A percentile compares a stretch with the other conserved stretches of the same genome.
Evolutionary conservation across 2,113 vertebrate species (phyloP).

Genomic region (Cheirogaleus medius): DNA sequence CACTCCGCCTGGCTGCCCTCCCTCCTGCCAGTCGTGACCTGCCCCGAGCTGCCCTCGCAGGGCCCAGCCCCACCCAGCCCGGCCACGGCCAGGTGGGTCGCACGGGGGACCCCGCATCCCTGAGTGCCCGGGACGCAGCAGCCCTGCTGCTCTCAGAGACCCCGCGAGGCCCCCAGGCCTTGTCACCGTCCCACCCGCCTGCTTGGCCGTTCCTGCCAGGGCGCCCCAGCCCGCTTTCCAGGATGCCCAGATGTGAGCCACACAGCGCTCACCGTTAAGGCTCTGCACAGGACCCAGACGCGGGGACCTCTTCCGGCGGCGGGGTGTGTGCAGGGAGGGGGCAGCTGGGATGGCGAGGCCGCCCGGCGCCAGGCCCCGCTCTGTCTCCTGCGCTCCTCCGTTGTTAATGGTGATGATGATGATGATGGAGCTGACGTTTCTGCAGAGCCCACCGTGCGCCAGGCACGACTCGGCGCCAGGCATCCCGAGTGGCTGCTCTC

Average conservation of each 20-base stretch:
- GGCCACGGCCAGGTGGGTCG: not conserved
- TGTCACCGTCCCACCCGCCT: rapidly evolving
- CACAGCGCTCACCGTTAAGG: not conserved
- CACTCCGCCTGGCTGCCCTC: not conserved
- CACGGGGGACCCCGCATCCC: not conserved
- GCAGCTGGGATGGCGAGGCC: not conserved
- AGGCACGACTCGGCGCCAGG: rapidly evolving
- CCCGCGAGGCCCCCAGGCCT: not conserved
- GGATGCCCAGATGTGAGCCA: not conserved
- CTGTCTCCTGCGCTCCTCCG: not conserved
- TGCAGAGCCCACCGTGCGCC: not conserved
- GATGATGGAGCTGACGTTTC: not conserved
- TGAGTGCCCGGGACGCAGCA: not conserved
- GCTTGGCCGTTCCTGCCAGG: not conserved
- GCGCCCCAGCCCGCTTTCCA: not conserved
- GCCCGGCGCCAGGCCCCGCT: not conserved
- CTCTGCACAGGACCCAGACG: not conserved
- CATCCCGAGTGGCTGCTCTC: not conserved
- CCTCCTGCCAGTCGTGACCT: not conserved
- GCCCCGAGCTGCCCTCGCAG: not conserved
- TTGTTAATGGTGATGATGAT: not conserved
- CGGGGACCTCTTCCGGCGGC: not conserved
- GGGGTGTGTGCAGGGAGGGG: not conserved
- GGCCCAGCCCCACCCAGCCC: not conserved
- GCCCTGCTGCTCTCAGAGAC: not conserved